Evolutionary conservation across 1,140 invertebrate species (phyloP).

Genomic region (Trichogramma pretiosum): DNA sequence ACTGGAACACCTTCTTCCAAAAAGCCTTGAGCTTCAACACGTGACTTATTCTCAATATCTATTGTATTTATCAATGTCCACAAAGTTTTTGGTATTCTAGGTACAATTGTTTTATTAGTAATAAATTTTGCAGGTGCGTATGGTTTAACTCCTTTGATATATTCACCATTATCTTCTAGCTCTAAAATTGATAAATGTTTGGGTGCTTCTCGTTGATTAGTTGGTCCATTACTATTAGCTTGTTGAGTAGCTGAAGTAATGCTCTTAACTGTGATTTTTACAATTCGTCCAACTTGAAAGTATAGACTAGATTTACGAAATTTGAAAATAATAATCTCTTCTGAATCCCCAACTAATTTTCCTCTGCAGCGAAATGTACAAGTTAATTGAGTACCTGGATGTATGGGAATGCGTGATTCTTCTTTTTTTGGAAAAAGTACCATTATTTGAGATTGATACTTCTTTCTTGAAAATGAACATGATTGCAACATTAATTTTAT

Average conservation of each 20-base stretch:
- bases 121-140: slow-evolving; percentile 50
- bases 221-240: slow-evolving; percentile 31
- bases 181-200: no score
- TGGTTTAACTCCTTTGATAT: slow-evolving; percentile 52
- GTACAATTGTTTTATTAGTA: slow-evolving; percentile 43
- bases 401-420: slow-evolving; percentile 26
- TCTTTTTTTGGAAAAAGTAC: slow-evolving; percentile 26
- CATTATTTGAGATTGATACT: slow-evolving; percentile 34
- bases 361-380: slow-evolving; percentile 43
- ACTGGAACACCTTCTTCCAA: slow-evolving; percentile 41
- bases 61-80: slow-evolving; percentile 43
- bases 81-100: slow-evolving; percentile 51
- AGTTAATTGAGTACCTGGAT: slow-evolving; percentile 28
- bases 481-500: slow-evolving; percentile 19
- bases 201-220: slow-evolving; percentile 36
- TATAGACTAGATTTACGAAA: no score
- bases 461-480: slow-evolving; percentile 30
- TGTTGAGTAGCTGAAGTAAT: slow-evolving; percentile 19
- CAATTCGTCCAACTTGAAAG: slow-evolving; percentile 50
- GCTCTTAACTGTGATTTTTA: slow-evolving; percentile 43
- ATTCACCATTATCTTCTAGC: slow-evolving; percentile 29
- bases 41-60: slow-evolving; percentile 35
- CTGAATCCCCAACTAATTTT: slow-evolving; percentile 49
- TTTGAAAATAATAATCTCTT: slow-evolving; percentile 50
- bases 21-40: slow-evolving; percentile 33